These are phyloP conservation scores for Tautogolabrus adspersus DNA, from an alignment of 2,113 vertebrate genomes.

Conservation along the genomic window DNA sequence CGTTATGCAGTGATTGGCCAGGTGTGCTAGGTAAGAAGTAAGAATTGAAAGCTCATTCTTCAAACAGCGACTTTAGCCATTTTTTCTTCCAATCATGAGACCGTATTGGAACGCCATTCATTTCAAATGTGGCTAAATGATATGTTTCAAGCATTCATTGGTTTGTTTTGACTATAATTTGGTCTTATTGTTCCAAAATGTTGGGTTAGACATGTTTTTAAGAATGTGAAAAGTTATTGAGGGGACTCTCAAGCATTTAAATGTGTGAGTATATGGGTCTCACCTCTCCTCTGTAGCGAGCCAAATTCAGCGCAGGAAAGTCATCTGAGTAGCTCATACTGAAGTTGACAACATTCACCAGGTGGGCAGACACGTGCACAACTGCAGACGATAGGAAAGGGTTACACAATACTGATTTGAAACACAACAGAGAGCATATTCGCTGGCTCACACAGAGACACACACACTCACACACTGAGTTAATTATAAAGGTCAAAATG, in stretches of 20 bases:
- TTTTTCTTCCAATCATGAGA: too few relatives aligned
- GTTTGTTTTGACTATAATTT: background rate
- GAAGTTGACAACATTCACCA: conserved; percentile 92
- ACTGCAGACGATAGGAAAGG: conserved; percentile 76
- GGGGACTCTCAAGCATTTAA: background rate
- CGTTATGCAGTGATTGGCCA: too few relatives aligned
- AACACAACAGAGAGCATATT: conserved; percentile 8
- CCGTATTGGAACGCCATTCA: background rate
- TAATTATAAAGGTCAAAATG: conserved; percentile 28
- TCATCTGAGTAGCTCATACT: conserved; percentile 90
- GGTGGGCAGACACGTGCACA: conserved; percentile 94
- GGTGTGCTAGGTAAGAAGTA: too few relatives aligned
- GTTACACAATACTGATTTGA: conserved; percentile 8
- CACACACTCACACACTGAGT: conserved; percentile 20
- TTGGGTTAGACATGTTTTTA: too few relatives aligned
- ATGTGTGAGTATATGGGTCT: conserved; percentile 8
- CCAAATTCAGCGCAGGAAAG: conserved; percentile 90
- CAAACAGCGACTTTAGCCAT: too few relatives aligned
- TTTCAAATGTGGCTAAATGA: background rate
- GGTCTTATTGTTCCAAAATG: background rate
- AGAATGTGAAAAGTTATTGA: too few relatives aligned
- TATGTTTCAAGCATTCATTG: too few relatives aligned
- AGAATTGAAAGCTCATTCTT: too few relatives aligned
- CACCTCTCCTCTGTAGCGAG: conserved; percentile 93
- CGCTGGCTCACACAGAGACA: background rate